Conservation (phyloP, 2,888 invertebrate genomes). For the Drosophila hamatofila region DNA sequence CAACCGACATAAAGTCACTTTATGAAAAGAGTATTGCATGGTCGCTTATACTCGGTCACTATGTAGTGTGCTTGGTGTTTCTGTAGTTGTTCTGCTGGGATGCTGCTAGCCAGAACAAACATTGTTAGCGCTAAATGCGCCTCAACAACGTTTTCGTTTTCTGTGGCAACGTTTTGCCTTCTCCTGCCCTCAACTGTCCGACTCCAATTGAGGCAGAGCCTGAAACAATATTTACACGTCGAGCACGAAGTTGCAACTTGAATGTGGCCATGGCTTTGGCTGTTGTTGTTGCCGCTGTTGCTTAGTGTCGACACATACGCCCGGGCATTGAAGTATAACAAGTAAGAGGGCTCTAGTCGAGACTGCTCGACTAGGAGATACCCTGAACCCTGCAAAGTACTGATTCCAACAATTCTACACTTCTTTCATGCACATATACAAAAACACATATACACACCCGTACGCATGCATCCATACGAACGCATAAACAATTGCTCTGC, state of each 20-base stretch:
- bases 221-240: conserved; percentile 80
- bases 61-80: neutral
- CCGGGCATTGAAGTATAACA: no score
- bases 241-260: conserved; percentile 81
- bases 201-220: conserved; percentile 21
- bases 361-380: no score
- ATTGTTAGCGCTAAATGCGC: conserved; percentile 80
- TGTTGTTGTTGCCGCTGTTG: conserved; percentile 36
- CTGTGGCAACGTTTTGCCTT: conserved; percentile 5
- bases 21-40: neutral
- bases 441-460: no score
- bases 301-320: conserved; percentile 75
- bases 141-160: conserved; percentile 58
- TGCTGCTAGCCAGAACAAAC: conserved; percentile 76
- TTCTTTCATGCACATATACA: no score
- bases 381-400: no score
- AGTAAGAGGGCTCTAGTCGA: no score
- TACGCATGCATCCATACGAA: no score
- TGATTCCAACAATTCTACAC: no score
- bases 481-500: no score
- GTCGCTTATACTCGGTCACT: neutral
- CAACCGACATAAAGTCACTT: neutral
- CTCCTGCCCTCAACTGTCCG: neutral
- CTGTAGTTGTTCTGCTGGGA: conserved; percentile 18
- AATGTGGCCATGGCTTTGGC: conserved; percentile 46